Evolutionary conservation across 2,888 invertebrate species (phyloP).

Genomic region (Drosophila anomalata): DNA sequence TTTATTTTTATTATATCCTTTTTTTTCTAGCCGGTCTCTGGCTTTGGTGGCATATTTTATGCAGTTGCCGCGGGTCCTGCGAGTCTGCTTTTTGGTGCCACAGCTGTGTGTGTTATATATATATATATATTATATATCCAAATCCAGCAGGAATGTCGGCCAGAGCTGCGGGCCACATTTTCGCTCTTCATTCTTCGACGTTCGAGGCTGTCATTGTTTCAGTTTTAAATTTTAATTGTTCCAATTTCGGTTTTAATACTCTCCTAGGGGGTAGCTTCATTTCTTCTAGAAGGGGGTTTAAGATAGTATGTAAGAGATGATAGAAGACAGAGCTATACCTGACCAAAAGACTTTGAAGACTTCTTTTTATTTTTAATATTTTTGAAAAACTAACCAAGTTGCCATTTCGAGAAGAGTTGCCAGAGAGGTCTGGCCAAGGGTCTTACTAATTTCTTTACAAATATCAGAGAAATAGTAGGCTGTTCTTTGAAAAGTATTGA

Average conservation of each 20-base stretch:
- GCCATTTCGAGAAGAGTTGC: too few relatives aligned
- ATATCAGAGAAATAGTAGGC: too few relatives aligned
- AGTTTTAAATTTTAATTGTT: conserved; percentile 3
- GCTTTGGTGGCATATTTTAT: conserved; percentile 63
- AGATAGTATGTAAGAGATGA: too few relatives aligned
- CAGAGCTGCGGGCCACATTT: conserved; percentile 33
- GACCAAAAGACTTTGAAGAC: too few relatives aligned
- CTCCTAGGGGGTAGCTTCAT: neutral
- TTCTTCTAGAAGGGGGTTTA: too few relatives aligned
- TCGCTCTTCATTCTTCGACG: conserved; percentile 17
- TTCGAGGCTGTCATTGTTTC: conserved; percentile 22
- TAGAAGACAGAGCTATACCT: too few relatives aligned
- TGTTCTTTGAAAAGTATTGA: too few relatives aligned
- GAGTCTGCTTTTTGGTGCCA: neutral
- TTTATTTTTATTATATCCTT: neutral
- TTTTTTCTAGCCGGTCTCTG: conserved; percentile 7
- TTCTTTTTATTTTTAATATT: too few relatives aligned
- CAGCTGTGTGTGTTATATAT: neutral
- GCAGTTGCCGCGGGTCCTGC: conserved; percentile 43
- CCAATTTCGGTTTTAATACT: neutral
- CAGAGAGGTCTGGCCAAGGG: too few relatives aligned
- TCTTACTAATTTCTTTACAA: too few relatives aligned
- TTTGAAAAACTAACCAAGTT: too few relatives aligned
- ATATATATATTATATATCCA: conserved; percentile 1
- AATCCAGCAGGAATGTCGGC: conserved; percentile 30